These are phyloP conservation scores for Nicator chloris DNA, from an alignment of 2,113 vertebrate genomes.

Conservation along the genomic window DNA sequence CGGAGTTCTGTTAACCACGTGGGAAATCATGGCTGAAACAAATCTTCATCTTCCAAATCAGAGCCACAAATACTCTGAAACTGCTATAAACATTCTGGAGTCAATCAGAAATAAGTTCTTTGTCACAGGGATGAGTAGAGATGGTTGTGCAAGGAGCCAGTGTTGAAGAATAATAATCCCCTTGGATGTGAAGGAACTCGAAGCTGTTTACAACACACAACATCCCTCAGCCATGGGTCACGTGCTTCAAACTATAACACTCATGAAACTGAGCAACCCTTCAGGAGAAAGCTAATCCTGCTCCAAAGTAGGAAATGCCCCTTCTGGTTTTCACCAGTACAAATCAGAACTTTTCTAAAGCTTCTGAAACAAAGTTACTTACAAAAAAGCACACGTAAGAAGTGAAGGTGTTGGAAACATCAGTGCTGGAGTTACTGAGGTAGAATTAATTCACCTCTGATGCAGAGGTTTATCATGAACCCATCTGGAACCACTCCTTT, in stretches of 20 bases:
- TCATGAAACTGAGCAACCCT: background rate
- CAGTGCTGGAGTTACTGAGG: background rate
- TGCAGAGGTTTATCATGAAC: background rate
- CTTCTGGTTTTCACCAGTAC: background rate
- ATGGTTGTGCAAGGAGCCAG: background rate
- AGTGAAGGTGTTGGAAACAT: background rate
- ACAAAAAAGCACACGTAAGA: background rate
- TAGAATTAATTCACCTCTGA: background rate
- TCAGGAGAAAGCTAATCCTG: background rate
- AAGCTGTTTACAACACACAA: background rate
- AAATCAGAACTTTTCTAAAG: background rate
- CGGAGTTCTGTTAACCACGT: rapidly evolving
- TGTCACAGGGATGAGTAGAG: background rate
- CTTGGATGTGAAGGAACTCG: background rate
- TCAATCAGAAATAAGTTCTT: background rate
- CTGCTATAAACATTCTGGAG: background rate
- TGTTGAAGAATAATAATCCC: background rate
- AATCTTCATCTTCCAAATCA: background rate
- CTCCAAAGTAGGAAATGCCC: background rate
- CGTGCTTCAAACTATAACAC: background rate
- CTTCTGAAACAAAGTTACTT: background rate
- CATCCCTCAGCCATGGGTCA: background rate
- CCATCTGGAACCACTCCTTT: background rate
- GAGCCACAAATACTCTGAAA: background rate
- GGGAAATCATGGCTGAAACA: background rate